These are phyloP conservation scores for Lamprotornis superbus DNA, from an alignment of 2,113 vertebrate species.

Conservation along the genomic window DNA sequence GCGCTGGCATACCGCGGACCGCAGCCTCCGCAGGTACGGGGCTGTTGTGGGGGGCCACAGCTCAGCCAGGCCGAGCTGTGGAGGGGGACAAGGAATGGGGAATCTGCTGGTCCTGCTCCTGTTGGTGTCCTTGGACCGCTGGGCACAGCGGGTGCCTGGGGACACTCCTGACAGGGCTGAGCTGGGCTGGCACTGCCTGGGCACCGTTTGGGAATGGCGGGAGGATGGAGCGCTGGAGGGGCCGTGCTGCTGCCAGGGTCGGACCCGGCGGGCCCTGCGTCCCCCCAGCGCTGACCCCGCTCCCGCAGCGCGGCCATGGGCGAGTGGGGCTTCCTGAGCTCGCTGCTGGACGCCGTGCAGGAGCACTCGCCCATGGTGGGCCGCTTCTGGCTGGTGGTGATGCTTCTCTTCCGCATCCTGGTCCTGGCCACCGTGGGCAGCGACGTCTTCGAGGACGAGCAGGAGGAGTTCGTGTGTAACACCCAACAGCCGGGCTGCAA, in stretches of 20 bases:
- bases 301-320: slow-evolving; percentile 75
- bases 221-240: background rate
- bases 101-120: background rate
- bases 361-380: slow-evolving; percentile 88
- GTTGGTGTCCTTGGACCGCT: background rate
- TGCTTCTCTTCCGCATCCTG: slow-evolving; percentile 90
- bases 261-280: rapidly evolving
- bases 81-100: background rate
- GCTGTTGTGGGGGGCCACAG: background rate
- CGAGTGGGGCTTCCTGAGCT: slow-evolving; percentile 86
- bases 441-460: slow-evolving; percentile 90
- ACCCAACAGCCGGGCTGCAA: slow-evolving; percentile 92
- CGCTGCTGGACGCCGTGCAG: slow-evolving; percentile 83
- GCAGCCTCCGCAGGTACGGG: background rate
- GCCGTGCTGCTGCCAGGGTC: background rate
- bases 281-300: background rate
- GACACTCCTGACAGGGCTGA: background rate
- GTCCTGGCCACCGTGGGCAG: slow-evolving; percentile 89
- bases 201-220: rapidly evolving
- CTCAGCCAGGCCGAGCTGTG: background rate
- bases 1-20: background rate
- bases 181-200: background rate
- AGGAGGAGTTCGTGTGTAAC: slow-evolving; percentile 89
- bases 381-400: slow-evolving; percentile 89
- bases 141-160: background rate